These are phyloP conservation scores for Limnephilus lunatus DNA, from an alignment of 2,888 invertebrate genomes.

Conservation along the genomic window DNA sequence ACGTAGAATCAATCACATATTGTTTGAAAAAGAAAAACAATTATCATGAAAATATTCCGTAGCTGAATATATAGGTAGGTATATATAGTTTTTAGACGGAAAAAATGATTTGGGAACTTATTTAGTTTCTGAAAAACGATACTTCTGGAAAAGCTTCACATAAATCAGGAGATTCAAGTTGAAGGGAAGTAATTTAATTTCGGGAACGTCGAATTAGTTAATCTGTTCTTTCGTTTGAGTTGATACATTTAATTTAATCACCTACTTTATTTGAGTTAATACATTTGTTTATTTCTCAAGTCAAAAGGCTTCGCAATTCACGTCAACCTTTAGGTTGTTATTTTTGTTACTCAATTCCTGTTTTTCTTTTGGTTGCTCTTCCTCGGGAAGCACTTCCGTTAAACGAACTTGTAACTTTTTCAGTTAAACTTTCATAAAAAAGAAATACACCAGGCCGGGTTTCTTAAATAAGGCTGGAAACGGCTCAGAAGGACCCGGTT, in stretches of 20 bases:
- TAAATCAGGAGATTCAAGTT: background rate
- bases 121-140: background rate
- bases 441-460: background rate
- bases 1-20: too few relatives aligned
- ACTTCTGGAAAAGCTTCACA: background rate
- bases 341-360: conserved; percentile 32
- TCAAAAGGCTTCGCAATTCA: conserved; percentile 8
- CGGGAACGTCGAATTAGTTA: background rate
- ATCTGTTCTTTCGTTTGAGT: background rate
- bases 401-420: conserved; percentile 9
- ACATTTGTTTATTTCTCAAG: conserved; percentile 10
- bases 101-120: background rate
- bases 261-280: background rate
- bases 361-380: conserved; percentile 6
- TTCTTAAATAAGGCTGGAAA: background rate
- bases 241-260: conserved; percentile 21
- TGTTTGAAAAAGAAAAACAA: background rate
- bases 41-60: background rate
- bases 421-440: conserved; percentile 5
- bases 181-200: background rate
- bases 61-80: background rate
- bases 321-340: conserved; percentile 21
- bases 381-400: conserved; percentile 29
- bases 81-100: background rate
- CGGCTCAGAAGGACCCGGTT: background rate